These are phyloP conservation scores for Nemoura dubitans DNA, from an alignment of 2,888 invertebrate species.

Conservation along the genomic window DNA sequence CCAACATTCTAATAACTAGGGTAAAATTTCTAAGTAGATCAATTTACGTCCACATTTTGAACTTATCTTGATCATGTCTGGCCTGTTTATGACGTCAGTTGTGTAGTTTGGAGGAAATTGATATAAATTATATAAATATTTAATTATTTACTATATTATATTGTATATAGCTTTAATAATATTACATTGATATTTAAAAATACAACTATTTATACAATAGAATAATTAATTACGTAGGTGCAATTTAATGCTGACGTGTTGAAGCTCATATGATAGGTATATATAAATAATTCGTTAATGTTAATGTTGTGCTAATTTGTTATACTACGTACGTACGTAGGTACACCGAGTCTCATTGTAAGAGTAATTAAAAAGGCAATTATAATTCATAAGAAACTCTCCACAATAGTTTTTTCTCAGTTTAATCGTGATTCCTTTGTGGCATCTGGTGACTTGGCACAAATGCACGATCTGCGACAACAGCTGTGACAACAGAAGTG, in stretches of 20 bases:
- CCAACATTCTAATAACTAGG: not conserved
- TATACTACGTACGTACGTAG: not conserved
- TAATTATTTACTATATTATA: not conserved
- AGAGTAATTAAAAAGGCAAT: not conserved
- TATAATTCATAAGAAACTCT: too few relatives aligned
- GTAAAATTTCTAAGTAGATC: too few relatives aligned
- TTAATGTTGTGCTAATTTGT: not conserved
- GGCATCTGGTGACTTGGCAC: too few relatives aligned
- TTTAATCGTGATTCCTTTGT: too few relatives aligned
- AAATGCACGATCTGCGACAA: too few relatives aligned
- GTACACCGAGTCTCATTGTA: not conserved
- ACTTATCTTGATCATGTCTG: not conserved
- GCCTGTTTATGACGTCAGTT: not conserved
- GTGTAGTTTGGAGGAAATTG: not conserved
- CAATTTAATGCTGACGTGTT: not conserved
- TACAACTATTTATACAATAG: not conserved
- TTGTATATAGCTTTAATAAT: not conserved
- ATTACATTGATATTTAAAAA: not conserved
- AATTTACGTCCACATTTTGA: not conserved
- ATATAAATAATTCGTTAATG: not conserved
- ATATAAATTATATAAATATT: too few relatives aligned
- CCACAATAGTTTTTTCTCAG: too few relatives aligned
- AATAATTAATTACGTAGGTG: not conserved
- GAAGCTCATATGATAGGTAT: not conserved
- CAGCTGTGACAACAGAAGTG: too few relatives aligned